Evolutionary conservation across 2,113 vertebrate species (phyloP).

Genomic region (Python bivittatus): DNA sequence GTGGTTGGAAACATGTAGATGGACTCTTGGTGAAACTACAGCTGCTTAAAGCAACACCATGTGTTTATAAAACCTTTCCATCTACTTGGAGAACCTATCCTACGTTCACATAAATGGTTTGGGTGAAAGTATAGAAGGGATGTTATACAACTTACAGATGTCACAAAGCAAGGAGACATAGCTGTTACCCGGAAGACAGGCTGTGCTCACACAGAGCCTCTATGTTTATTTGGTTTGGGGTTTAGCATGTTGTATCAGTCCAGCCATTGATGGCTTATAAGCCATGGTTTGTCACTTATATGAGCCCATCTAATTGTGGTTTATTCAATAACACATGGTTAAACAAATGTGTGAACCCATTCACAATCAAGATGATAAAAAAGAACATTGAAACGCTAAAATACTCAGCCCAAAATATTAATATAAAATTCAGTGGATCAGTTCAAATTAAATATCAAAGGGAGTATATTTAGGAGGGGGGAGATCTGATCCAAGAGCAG

Average conservation of each 20-base stretch:
- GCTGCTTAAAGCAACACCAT: no score
- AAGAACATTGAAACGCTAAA: background rate
- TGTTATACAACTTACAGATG: background rate
- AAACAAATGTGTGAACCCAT: background rate
- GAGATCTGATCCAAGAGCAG: background rate
- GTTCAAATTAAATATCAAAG: background rate
- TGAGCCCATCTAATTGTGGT: background rate
- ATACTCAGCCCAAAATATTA: background rate
- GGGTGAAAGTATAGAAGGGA: background rate
- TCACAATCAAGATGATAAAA: background rate
- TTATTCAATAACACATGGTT: background rate
- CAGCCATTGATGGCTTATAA: background rate
- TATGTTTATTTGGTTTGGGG: background rate
- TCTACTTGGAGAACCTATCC: background rate
- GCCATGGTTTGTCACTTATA: background rate
- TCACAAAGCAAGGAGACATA: background rate
- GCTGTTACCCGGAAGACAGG: background rate
- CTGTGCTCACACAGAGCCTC: background rate
- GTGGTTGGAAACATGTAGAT: background rate
- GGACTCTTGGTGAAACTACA: background rate
- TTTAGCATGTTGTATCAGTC: background rate
- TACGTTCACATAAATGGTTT: background rate
- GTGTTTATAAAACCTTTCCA: background rate
- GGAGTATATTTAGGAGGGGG: background rate
- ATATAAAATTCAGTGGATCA: background rate